Evolutionary conservation across 2,888 invertebrate species (phyloP).

Genomic region (Miltochrista miniata): DNA sequence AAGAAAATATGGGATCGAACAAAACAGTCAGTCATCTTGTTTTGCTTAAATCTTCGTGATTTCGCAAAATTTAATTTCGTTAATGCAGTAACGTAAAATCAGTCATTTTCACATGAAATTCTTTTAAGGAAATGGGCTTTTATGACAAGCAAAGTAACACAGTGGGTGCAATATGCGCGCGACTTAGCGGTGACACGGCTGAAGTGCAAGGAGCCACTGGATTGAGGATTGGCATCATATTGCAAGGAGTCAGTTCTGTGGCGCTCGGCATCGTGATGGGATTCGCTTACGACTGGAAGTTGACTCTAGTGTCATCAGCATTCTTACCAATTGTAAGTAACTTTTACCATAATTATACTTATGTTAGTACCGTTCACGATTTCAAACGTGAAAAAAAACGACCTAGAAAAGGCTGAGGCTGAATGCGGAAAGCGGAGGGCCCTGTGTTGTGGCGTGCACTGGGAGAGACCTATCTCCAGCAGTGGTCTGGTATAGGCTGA

Average conservation of each 20-base stretch:
- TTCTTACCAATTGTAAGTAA: conserved; percentile 83
- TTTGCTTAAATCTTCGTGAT: no score
- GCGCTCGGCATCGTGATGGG: conserved; percentile 83
- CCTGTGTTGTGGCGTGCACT: no score
- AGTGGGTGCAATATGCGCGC: conserved; percentile 85
- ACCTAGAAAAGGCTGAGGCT: no score
- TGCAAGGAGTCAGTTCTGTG: conserved; percentile 85
- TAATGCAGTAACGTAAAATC: background rate
- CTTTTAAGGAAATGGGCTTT: conserved; percentile 83
- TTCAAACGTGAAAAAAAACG: no score
- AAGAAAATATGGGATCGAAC: no score
- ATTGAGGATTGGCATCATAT: conserved; percentile 83
- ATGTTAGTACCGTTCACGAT: no score
- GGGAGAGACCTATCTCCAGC: no score
- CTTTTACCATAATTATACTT: no score
- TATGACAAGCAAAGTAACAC: conserved; percentile 85
- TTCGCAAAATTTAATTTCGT: no score
- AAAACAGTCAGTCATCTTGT: no score
- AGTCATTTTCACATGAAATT: background rate
- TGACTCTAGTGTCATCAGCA: conserved; percentile 83
- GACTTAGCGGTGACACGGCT: conserved; percentile 85
- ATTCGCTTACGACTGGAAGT: conserved; percentile 83
- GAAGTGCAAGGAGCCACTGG: conserved; percentile 87
- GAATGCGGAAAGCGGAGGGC: no score
- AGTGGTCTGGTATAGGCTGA: no score